phyloP scores from a whole-genome alignment of 2,888 invertebrate species.

The Rugalucina vietnamica region DNA sequence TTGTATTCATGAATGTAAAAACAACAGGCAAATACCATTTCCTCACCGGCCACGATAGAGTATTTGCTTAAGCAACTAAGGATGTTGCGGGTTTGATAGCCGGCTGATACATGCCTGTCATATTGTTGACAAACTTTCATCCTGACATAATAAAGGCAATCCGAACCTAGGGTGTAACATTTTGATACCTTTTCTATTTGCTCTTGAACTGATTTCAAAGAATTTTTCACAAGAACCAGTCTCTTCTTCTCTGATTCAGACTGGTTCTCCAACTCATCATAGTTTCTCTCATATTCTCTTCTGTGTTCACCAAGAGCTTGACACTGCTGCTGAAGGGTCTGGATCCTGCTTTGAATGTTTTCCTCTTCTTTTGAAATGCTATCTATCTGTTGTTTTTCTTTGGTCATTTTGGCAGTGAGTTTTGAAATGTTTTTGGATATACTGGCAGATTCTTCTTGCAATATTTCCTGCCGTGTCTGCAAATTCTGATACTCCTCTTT shows the following conservation, averaged over 20 bases:
- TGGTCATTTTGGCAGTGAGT: conserved; percentile 42
- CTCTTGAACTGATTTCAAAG: conserved; percentile 51
- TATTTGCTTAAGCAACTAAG: too few relatives aligned
- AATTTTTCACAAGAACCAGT: conserved; percentile 55
- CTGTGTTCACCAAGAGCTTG: conserved; percentile 52
- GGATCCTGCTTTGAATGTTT: conserved; percentile 25
- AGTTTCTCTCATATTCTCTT: conserved; percentile 54
- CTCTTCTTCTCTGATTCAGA: conserved; percentile 51
- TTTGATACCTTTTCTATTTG: conserved; percentile 67
- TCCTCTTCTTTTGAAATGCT: conserved; percentile 57
- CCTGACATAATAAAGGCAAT: too few relatives aligned
- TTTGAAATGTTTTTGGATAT: conserved; percentile 39
- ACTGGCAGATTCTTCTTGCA: conserved; percentile 49
- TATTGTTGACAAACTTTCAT: too few relatives aligned
- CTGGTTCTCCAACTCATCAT: conserved; percentile 44
- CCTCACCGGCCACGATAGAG: too few relatives aligned
- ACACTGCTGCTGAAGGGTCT: conserved; percentile 41
- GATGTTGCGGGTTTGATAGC: too few relatives aligned
- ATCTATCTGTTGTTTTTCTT: conserved; percentile 52
- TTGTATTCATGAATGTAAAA: too few relatives aligned
- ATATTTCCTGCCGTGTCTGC: conserved; percentile 55
- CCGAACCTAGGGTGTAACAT: too few relatives aligned
- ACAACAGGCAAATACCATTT: too few relatives aligned
- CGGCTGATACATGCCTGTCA: too few relatives aligned
- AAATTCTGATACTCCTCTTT: conserved; percentile 58